Evolutionary conservation across 1,140 invertebrate species (phyloP).

Genomic region (Euglossa dilemma): DNA sequence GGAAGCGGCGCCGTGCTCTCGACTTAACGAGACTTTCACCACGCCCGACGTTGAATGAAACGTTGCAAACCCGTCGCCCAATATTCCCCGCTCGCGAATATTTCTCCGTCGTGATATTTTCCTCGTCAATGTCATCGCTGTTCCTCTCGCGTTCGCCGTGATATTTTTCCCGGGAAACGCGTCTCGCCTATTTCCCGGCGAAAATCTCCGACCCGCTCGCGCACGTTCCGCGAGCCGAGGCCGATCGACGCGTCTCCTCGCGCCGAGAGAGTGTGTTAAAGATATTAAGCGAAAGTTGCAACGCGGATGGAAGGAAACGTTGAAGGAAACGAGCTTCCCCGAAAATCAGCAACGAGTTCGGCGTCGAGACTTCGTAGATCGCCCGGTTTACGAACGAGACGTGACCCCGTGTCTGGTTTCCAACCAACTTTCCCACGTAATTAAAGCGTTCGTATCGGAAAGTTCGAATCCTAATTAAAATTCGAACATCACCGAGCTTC

Average conservation of each 20-base stretch:
- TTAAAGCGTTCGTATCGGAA: neutral
- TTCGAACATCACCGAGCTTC: neutral
- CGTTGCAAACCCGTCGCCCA: constrained; percentile 33
- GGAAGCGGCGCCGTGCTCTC: constrained; percentile 35
- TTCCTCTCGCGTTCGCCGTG: constrained; percentile 45
- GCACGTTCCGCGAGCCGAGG: neutral
- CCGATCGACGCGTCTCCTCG: too few relatives aligned
- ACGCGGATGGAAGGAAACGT: neutral
- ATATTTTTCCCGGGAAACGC: neutral
- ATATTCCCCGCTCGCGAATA: constrained; percentile 55
- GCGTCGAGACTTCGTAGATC: neutral
- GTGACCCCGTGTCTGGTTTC: neutral
- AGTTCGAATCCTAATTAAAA: neutral
- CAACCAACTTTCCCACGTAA: neutral
- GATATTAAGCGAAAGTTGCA: neutral
- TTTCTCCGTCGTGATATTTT: constrained; percentile 12
- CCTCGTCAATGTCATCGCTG: neutral
- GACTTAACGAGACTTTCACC: constrained; percentile 59
- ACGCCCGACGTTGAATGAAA: constrained; percentile 28
- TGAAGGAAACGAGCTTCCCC: neutral
- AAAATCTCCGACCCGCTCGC: neutral
- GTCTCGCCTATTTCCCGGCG: neutral
- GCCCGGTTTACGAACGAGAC: neutral
- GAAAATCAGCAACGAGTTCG: neutral
- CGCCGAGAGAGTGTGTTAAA: neutral